Conservation (phyloP, 2,797 vertebrate genomes). For the Lophotriccus pileatus region DNA sequence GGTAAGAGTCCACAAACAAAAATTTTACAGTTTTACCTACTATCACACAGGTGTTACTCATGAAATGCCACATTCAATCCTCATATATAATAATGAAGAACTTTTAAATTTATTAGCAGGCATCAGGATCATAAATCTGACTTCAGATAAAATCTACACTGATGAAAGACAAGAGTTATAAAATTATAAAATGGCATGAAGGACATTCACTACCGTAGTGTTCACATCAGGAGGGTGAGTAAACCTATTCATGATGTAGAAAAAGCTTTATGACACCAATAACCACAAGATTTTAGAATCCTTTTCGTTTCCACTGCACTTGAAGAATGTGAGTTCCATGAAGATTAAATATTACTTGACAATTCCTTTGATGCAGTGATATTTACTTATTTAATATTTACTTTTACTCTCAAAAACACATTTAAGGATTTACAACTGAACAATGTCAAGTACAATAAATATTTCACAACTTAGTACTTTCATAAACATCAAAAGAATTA, state of each 20-base stretch:
- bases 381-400: constrained; percentile 32
- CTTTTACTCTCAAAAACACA: background rate
- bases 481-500: background rate
- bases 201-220: background rate
- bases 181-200: background rate
- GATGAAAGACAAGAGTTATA: background rate
- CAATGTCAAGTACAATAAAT: background rate
- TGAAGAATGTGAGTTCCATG: background rate
- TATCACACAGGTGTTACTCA: background rate
- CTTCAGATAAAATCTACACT: background rate
- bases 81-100: background rate
- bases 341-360: background rate
- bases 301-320: background rate
- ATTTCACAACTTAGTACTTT: constrained; percentile 30
- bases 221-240: background rate
- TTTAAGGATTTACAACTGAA: background rate
- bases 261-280: background rate
- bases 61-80: background rate
- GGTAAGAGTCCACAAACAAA: background rate
- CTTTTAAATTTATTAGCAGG: background rate
- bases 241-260: background rate
- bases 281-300: background rate
- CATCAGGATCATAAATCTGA: background rate
- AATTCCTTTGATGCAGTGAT: background rate
- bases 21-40: background rate